Evolutionary conservation across 1,140 invertebrate species (phyloP), one percentile per base, ranked within the genome.

Genomic region (Sitobion miscanthi): DNA sequence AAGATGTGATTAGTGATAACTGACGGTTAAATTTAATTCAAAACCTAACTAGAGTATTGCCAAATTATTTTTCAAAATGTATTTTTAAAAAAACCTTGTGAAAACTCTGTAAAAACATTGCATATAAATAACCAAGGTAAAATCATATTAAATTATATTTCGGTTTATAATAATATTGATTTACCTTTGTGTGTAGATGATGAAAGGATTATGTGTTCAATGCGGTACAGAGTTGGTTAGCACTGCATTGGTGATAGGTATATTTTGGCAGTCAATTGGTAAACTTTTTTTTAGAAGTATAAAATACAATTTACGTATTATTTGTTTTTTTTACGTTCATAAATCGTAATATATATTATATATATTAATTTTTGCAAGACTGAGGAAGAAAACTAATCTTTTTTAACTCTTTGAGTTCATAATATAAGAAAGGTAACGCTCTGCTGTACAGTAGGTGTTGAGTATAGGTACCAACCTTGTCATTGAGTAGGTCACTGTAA

Each of bases 151-250:
- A 83, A 38, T 38, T 9, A 35, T 83, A 83, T 83, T 83, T 83
- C 8, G 2, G 35, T 38, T 83, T 83, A 23, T 38, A 83, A 83
- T 83, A 83, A 83, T 83, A 83, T 83, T 83, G 21, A 83, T 83
- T 38, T 21, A 38, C 8, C 35, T 83, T 83, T 83, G 21, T 38
- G 35, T 83, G 17, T n/a, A 38, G 21, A 83, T 83, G 35, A 83
- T 83, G n/a, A 83, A 83, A 83, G 77, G 62, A 77, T n/a, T n/a
- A 77, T 77, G 62, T 77, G 30, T 69, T 30, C 62, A 69, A n/a
- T 30, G 25, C 25, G 57, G 8, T 25, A 30, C 9, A 30, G 30
- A 62, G 25, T 62, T 8, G 54, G 23, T 25, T 25, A 23, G 57
- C 25, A 49, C 11, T 49, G 49, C 49, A 49, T 1, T 49, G 49